phyloP scores from a whole-genome alignment of 2,888 invertebrate genomes.

The Pollenia griseotomentosa region DNA sequence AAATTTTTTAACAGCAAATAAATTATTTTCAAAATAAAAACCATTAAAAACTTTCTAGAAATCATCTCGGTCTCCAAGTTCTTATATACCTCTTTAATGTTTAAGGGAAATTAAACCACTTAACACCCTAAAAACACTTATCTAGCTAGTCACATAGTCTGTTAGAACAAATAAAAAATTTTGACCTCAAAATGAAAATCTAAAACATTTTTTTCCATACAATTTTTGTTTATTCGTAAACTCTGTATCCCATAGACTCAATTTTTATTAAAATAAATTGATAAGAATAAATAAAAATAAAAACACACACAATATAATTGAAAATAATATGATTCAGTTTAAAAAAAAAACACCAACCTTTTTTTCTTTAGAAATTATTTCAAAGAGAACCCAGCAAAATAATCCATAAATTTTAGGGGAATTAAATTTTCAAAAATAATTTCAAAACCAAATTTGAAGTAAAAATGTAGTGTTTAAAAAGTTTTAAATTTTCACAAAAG shows the following conservation, averaged over 20 bases:
- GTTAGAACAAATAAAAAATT: neutral
- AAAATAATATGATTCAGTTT: conserved; percentile 8
- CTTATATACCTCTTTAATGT: neutral
- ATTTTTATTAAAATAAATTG: conserved; percentile 64
- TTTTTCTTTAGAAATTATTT: conserved; percentile 37
- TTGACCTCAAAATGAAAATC: conserved; percentile 19
- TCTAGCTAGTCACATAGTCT: too few relatives aligned
- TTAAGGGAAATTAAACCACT: neutral
- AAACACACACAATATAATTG: neutral
- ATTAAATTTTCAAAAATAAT: neutral
- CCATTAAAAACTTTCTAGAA: conserved; percentile 1
- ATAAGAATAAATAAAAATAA: conserved; percentile 57
- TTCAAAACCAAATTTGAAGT: neutral
- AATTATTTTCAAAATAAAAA: neutral
- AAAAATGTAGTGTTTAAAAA: neutral
- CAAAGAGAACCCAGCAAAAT: conserved; percentile 26
- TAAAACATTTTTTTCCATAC: neutral
- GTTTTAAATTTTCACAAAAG: conserved; percentile 3
- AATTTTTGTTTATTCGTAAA: neutral
- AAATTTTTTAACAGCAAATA: too few relatives aligned
- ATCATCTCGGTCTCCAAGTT: neutral
- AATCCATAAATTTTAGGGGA: conserved; percentile 23
- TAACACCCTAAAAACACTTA: neutral
- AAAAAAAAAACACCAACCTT: conserved; percentile 34
- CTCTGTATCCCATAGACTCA: too few relatives aligned